phyloP scores from a whole-genome alignment of 2,888 invertebrate species.

The Euzetes globulus region DNA sequence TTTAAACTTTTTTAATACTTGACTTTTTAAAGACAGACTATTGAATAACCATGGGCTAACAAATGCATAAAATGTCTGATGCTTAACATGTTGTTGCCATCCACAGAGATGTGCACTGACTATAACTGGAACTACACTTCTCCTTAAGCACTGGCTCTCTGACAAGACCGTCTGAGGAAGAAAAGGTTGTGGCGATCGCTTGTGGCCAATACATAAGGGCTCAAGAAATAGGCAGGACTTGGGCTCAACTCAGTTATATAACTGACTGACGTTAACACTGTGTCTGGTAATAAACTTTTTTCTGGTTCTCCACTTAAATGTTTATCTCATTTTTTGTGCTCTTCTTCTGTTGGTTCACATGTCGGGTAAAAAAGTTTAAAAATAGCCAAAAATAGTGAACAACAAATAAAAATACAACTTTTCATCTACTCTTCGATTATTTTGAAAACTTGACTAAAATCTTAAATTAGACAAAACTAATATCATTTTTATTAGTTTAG shows the following conservation, averaged over 20 bases:
- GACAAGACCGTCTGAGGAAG: not conserved
- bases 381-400: not conserved
- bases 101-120: conserved; percentile 8
- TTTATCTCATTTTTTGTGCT: conserved; percentile 19
- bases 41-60: not conserved
- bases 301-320: not conserved
- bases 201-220: conserved; percentile 30
- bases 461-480: not conserved
- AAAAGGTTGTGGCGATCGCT: conserved; percentile 28
- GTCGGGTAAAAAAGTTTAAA: conserved; percentile 16
- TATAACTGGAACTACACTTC: not conserved
- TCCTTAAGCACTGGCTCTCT: not conserved
- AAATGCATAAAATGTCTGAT: not conserved
- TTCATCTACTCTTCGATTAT: not conserved
- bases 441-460: not conserved
- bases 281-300: conserved; percentile 28
- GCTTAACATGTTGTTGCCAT: conserved; percentile 25
- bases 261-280: not conserved
- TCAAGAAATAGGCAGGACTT: conserved; percentile 24
- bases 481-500: conserved; percentile 16
- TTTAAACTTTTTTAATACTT: not conserved
- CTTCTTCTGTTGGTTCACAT: not conserved
- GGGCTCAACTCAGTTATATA: conserved; percentile 26
- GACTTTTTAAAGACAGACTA: not conserved
- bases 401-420: conserved; percentile 10